These are phyloP conservation scores for Rousettus leschenaultii DNA, from an alignment of 2,113 vertebrate genomes.

Conservation along the genomic window DNA sequence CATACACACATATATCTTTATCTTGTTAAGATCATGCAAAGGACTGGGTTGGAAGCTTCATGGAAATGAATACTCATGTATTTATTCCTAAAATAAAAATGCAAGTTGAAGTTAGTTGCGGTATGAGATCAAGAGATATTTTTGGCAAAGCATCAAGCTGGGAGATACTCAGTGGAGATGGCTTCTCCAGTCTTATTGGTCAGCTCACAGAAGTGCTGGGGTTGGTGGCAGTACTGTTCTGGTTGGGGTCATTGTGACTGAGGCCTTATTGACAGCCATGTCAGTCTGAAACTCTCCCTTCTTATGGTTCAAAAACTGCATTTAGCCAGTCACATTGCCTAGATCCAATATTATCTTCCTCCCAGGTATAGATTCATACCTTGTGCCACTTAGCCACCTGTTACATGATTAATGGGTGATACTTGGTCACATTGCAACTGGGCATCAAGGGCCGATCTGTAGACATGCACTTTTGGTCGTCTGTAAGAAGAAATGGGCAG, in stretches of 20 bases:
- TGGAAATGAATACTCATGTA: neutral
- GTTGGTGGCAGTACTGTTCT: neutral
- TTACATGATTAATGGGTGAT: neutral
- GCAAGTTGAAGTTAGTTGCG: neutral
- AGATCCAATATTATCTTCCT: neutral
- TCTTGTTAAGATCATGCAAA: neutral
- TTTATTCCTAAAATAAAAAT: neutral
- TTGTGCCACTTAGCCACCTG: neutral
- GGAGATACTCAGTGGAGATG: neutral
- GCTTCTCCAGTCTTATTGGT: neutral
- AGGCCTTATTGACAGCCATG: neutral
- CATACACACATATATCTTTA: neutral
- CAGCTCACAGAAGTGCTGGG: neutral
- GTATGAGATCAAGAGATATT: neutral
- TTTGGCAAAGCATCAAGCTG: neutral
- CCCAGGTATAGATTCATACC: neutral
- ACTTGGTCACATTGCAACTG: neutral
- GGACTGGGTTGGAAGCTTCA: neutral
- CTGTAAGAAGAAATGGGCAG: neutral
- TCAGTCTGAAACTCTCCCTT: neutral
- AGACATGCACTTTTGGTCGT: neutral
- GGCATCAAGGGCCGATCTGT: neutral
- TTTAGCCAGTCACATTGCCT: neutral
- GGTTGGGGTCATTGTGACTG: neutral
- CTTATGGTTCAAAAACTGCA: neutral